Base-by-base conservation (phyloP, 2,113 vertebrate genomes). In the Dunckerocampus dactyliophorus region DNA sequence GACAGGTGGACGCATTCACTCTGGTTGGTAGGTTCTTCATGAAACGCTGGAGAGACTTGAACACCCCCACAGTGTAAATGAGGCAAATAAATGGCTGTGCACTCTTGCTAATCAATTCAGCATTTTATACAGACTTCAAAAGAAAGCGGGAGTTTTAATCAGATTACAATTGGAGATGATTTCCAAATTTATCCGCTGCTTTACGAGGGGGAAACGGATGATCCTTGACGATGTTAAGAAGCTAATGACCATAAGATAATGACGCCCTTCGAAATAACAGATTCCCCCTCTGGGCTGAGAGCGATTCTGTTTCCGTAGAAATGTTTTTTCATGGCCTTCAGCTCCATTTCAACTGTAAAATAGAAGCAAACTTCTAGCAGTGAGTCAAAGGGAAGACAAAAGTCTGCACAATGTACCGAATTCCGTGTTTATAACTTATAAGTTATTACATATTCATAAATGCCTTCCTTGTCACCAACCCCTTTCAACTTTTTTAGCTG, bases 41-140 rank as follows among this genome's bases (percentile, higher is more conserved):
- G 73, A 80, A 71, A 75, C 64, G 84, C 80, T 68, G 71, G 50
- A 77, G 71, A 68, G 50, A 37, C 77, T 77, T 63, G 65, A 72
- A 59, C 43, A 62, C 80, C 71, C 72, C 85, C 79, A 79, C 65
- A 75, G 69, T 77, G 69, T 63, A 77, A 72, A 62, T 4, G 47
- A 71, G 57, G 74, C 54, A 39, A 72, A 76, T 21, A 47, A 21
- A 83, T 63, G 71, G 72, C 54, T 46, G 70, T 64, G 69, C 8
- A 67, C 63, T 51, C 31, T 34, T 39, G 0, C 42, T 86, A 88
- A 87, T 79, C 64, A 77, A 84, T 82, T 85, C 83, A 77, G 86
- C 58, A 70, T 83, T 83, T 78, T 80, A 76, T 34, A 69, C 53
- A 50, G 81, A 88, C 89, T 87, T 88, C 80, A 88, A 86, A 88